Conservation (phyloP, 2,888 invertebrate species). For the Drosophila monieri region DNA sequence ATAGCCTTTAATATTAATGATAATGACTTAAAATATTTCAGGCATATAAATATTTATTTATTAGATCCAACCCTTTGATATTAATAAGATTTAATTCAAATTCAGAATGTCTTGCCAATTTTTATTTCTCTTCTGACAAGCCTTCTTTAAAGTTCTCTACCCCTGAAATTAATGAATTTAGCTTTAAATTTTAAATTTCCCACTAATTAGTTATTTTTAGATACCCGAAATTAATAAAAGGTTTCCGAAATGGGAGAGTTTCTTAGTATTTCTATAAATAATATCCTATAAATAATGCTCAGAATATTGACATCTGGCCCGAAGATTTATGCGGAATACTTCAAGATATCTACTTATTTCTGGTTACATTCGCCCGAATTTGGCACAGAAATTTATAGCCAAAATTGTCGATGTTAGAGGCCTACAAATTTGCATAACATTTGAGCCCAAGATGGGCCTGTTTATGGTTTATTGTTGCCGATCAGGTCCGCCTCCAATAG, state of each 20-base stretch:
- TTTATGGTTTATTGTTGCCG: constrained; percentile 12
- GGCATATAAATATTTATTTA: neutral
- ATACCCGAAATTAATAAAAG: neutral
- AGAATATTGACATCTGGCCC: constrained; percentile 9
- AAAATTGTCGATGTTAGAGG: constrained; percentile 15
- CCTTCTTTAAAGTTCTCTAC: neutral
- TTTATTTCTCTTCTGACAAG: neutral
- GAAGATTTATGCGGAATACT: constrained; percentile 29
- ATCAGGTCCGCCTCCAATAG: constrained; percentile 30
- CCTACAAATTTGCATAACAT: constrained; percentile 36
- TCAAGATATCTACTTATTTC: constrained; percentile 20
- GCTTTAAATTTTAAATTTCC: neutral
- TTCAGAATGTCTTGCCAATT: neutral
- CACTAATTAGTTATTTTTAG: neutral
- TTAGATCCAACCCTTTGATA: neutral
- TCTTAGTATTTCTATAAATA: neutral
- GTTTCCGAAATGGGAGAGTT: neutral
- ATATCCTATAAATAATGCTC: neutral
- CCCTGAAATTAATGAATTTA: neutral
- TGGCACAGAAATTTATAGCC: constrained; percentile 8
- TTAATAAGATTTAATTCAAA: neutral
- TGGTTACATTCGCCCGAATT: constrained; percentile 12
- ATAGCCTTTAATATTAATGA: neutral
- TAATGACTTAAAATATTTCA: neutral
- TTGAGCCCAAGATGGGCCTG: neutral